These are phyloP conservation scores for Tor tambroides DNA, from an alignment of 2,113 vertebrate genomes.

Conservation along the genomic window DNA sequence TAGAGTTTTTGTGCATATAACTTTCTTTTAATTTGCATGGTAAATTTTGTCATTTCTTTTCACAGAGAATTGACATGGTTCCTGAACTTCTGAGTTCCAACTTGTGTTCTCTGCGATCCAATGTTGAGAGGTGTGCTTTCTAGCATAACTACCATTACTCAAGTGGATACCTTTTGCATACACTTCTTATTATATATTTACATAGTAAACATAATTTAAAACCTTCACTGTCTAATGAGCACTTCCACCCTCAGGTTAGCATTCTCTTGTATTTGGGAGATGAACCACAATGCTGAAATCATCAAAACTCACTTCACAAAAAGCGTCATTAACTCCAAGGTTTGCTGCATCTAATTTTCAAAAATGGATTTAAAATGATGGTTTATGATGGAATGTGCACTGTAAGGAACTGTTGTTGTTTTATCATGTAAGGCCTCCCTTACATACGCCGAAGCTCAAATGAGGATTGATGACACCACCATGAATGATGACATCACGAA, in stretches of 20 bases:
- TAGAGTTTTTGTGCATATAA: background rate
- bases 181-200: background rate
- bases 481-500: constrained; percentile 88
- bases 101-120: constrained; percentile 90
- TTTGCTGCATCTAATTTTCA: constrained; percentile 60
- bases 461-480: constrained; percentile 90
- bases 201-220: background rate
- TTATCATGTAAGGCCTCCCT: constrained; percentile 84
- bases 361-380: background rate
- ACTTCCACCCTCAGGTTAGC: constrained; percentile 78
- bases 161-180: background rate
- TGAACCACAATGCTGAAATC: constrained; percentile 89
- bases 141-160: constrained; percentile 12
- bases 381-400: background rate
- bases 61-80: constrained; percentile 98
- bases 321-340: constrained; percentile 97
- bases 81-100: constrained; percentile 97
- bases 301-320: constrained; percentile 91
- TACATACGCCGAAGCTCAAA: constrained; percentile 95
- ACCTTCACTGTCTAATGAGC: background rate
- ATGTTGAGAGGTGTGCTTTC: constrained; percentile 87
- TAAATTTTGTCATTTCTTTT: constrained; percentile 15
- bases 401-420: background rate
- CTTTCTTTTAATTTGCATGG: no score
- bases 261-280: constrained; percentile 98